Evolutionary conservation across 1,140 invertebrate species (phyloP).

Genomic region (Pseudomyrmex pallidus): DNA sequence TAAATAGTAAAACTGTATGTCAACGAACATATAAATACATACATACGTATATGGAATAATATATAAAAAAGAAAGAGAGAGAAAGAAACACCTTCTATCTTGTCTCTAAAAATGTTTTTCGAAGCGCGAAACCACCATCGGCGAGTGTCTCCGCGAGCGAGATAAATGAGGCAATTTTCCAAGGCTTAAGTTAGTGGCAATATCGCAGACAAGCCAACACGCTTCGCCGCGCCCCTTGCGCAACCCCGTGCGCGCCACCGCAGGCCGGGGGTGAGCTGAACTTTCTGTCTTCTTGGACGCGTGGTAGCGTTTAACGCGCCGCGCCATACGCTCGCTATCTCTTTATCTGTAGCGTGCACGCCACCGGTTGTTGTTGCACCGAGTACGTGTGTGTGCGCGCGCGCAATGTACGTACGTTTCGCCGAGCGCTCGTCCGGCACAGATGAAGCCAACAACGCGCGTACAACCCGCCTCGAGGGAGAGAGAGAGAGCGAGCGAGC

Average conservation of each 20-base stretch:
- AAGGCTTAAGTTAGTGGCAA: conserved; percentile 80
- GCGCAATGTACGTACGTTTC: conserved; percentile 1
- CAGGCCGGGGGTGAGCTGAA: neutral
- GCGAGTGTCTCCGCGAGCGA: conserved; percentile 69
- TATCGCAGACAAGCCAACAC: conserved; percentile 72
- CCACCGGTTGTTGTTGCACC: neutral
- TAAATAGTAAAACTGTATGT: no score
- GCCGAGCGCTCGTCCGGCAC: conserved; percentile 10
- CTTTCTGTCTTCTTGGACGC: conserved; percentile 50
- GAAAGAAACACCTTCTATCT: neutral
- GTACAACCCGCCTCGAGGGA: conserved; percentile 26
- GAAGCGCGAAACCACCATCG: conserved; percentile 62
- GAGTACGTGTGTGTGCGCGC: neutral
- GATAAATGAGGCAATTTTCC: conserved; percentile 82
- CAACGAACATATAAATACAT: no score
- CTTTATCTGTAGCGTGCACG: conserved; percentile 29
- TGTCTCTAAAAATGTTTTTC: conserved; percentile 55
- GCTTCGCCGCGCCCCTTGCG: neutral
- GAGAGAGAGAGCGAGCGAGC: neutral
- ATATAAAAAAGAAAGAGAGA: neutral
- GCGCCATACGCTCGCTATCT: conserved; percentile 15
- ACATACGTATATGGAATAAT: neutral
- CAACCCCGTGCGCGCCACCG: conserved; percentile 9
- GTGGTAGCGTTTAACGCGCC: conserved; percentile 54
- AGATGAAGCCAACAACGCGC: conserved; percentile 2